Evolutionary conservation across 1,140 invertebrate genomes (phyloP).

Genomic region (Acyrthosiphon pisum): DNA sequence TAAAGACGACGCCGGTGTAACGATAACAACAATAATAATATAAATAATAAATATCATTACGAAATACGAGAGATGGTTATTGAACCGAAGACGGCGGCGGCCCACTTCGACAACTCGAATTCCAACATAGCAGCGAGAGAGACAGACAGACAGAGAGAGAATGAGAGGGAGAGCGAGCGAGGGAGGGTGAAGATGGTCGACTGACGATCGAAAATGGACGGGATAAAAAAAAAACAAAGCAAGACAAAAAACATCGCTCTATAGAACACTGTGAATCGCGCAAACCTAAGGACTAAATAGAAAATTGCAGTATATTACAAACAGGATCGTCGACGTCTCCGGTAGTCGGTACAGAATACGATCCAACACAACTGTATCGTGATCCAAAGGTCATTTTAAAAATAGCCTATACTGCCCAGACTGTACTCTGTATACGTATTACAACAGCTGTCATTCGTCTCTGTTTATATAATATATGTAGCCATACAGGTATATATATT

Average conservation of each 20-base stretch:
- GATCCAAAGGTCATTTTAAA: neutral
- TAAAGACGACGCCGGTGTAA: neutral
- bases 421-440: neutral
- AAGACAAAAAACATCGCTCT: neutral
- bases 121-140: neutral
- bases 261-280: slow-evolving; percentile 18
- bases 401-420: neutral
- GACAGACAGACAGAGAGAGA: neutral
- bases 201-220: neutral
- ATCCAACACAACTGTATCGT: neutral
- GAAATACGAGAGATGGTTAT: slow-evolving; percentile 18
- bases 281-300: slow-evolving; percentile 8
- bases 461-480: no score
- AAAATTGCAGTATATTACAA: neutral
- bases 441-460: neutral
- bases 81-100: slow-evolving; percentile 27
- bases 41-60: neutral
- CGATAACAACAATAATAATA: neutral
- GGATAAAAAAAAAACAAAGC: slow-evolving; percentile 6
- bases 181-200: neutral
- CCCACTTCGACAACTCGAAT: slow-evolving; percentile 51
- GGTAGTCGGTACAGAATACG: neutral
- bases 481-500: no score
- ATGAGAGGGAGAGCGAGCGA: neutral
- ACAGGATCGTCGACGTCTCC: neutral